Base-by-base conservation (phyloP, 2,797 vertebrate genomes). In the Sebastes hubbsi region DNA sequence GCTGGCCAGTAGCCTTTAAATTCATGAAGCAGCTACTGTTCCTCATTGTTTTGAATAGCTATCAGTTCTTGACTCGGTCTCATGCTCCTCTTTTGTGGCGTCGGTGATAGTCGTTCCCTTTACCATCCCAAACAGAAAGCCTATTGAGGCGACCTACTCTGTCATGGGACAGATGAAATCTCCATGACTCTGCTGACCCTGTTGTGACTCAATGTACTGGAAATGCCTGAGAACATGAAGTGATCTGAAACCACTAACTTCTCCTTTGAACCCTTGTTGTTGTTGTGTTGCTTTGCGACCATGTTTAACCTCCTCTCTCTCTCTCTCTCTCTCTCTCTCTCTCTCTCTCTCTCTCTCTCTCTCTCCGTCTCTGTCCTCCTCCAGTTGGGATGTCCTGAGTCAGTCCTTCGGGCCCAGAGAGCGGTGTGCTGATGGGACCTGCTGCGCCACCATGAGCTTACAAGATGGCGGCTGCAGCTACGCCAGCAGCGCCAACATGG, bases 371-470 rank as follows among this genome's bases (percentile, higher is more conserved):
- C 71, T 81, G 54, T 72, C 63, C 30, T 81, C 76, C 49, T 79
- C 36, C 91, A 97, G 97, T 78, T 95, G 90, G 91, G 93, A 97
- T 96, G 96, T 96, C 95, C 93, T 95, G 95, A 98, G 89, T 90
- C 89, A 85, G 83, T 85, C 87, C 36, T 27, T 77, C 38, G 90
- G 93, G 94, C 88, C 87, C 84, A 87, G 89, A 87, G 87, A 92
- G 81, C 87, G 87, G 74, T 76, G 81, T 84, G 96, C 98, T 97
- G 95, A 99, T 98, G 98, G 97, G 95, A 97, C 95, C 93, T 93
- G 91, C 92, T 94, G 94, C 93, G 95, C 96, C 97, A 96, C 97
- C 97, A 99, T 99, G 98, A 99, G 95, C 95, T 94, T 97, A 91
- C 97, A 97, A 97, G 98, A 98, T 97, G 96, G 95, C 93, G 96